Percentiles rank a stretch among this genome's conserved stretches.
phyloP scores from a whole-genome alignment of 2,888 invertebrate species.

The Limnephilus auricula region DNA sequence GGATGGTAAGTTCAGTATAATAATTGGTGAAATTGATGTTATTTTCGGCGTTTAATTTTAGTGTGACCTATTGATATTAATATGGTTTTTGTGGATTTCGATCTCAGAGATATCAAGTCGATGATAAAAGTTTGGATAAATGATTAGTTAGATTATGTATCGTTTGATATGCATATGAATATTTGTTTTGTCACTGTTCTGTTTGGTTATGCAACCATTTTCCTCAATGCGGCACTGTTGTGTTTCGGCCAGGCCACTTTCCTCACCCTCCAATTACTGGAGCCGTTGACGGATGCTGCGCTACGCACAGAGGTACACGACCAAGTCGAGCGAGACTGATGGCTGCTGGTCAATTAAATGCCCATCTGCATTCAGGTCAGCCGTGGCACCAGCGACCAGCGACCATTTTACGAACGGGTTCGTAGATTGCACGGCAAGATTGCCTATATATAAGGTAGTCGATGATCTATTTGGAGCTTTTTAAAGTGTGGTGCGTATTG shows the following conservation, averaged over 20 bases:
- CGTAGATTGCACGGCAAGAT: background rate
- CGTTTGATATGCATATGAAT: no score
- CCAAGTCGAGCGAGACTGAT: background rate
- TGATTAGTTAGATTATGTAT: no score
- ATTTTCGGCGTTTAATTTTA: no score
- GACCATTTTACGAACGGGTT: slow-evolving; percentile 19
- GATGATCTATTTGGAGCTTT: background rate
- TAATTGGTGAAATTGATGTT: no score
- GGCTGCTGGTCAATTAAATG: slow-evolving; percentile 9
- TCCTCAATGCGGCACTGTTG: background rate
- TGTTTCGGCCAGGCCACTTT: background rate
- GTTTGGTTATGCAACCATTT: background rate
- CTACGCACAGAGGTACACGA: background rate
- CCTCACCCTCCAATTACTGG: slow-evolving; percentile 3
- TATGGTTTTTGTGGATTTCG: no score
- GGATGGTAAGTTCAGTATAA: no score
- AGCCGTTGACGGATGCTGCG: slow-evolving; percentile 22
- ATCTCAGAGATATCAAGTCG: no score
- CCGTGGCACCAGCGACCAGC: background rate
- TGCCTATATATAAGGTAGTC: background rate
- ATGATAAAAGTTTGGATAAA: no score
- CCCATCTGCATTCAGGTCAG: slow-evolving; percentile 24
- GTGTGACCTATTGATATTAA: no score
- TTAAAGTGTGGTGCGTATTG: background rate
- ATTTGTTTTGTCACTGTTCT: background rate